Base-by-base conservation (phyloP, 1,140 invertebrate species). In the Leptinotarsa defecta region DNA sequence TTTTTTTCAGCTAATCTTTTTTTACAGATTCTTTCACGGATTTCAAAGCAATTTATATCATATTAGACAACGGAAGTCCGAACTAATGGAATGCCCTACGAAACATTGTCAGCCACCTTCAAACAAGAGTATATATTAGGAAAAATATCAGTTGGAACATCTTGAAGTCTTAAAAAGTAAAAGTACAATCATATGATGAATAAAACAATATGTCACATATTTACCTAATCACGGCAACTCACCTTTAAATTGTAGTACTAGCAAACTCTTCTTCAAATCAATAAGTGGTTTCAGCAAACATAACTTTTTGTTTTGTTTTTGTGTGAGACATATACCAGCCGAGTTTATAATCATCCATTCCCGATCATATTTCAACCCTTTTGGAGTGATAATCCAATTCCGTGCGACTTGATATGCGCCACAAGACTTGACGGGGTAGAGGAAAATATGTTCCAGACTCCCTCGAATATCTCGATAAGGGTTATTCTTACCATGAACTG, bases 381-480 rank as follows among this genome's bases (percentile, higher is more conserved):
- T 91, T 0, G 83, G 77, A 24, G 90, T 91, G 48, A 97, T 85
- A 52, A 87, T 87, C 95, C 96, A 98, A n/a, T 85, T 86, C 73
- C 83, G 71, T 73, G 87, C 79, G 65, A 95, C 87, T 84, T 92
- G 89, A 78, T 93, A 93, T 49, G 92, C 90, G 3, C 89, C 94
- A 87, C 96, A 98, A 0, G 97, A 98, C 87, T 99, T 99, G 2
- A 99, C 90, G 3, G 97, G 97, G 87, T 95, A 99, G 67, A 98
- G 87, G 83, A 91, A 94, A 70, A 98, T 91, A 82, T 92, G 87
- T 20, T 88, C 84, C 63, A 91, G 17, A 57, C 15, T 5, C n/a
- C 52, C 52, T 19, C 52, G 2, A 2, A n/a, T 19, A 43, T 43
- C 34, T 43, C 34, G 34, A 43, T 43, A 43, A 11, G 34, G 34